phyloP scores from a whole-genome alignment of 2,797 vertebrate genomes.

The Characodon lateralis region DNA sequence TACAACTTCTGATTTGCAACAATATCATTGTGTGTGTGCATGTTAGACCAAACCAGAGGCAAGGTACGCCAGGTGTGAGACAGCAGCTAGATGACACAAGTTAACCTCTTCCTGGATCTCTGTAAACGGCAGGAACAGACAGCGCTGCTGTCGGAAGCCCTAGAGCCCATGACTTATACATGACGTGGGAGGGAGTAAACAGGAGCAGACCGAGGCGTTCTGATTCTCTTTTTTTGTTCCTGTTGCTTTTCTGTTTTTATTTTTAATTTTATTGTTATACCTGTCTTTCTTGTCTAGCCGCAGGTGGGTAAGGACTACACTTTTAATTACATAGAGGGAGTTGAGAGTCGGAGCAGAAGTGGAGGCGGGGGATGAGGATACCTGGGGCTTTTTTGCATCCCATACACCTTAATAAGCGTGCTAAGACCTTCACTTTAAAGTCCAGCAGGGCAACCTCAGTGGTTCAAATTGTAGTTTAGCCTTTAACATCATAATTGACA shows the following conservation, averaged over 20 bases:
- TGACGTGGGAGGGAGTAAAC: slow-evolving; percentile 75
- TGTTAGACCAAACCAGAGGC: slow-evolving; percentile 44
- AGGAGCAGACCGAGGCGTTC: slow-evolving; percentile 62
- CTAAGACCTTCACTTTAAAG: slow-evolving; percentile 52
- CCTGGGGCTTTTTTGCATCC: slow-evolving; percentile 68
- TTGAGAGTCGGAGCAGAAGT: slow-evolving; percentile 42
- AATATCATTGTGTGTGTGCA: slow-evolving; percentile 13
- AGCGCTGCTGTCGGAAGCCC: slow-evolving; percentile 51
- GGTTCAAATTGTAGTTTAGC: slow-evolving; percentile 1
- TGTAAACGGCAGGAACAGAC: slow-evolving; percentile 69
- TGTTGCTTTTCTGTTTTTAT: slow-evolving; percentile 16
- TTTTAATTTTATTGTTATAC: slow-evolving; percentile 51
- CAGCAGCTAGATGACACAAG: slow-evolving; percentile 66
- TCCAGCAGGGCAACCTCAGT: slow-evolving; percentile 58
- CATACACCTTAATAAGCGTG: slow-evolving; percentile 67
- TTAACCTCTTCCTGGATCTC: slow-evolving; percentile 71
- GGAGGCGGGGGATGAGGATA: slow-evolving; percentile 35
- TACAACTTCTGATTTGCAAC: slow-evolving; percentile 37
- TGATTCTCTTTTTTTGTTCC: slow-evolving; percentile 31
- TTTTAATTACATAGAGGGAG: slow-evolving; percentile 78
- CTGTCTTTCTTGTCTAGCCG: slow-evolving; percentile 74
- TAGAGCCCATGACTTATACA: slow-evolving; percentile 72
- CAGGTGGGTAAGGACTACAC: slow-evolving; percentile 69
- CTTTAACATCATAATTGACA: slow-evolving; percentile 4
- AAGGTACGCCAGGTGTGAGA: slow-evolving; percentile 72